Evolutionary conservation across 2,888 invertebrate species (phyloP), one percentile per base, ranked within the genome.

Genomic region (Pyralis farinalis): DNA sequence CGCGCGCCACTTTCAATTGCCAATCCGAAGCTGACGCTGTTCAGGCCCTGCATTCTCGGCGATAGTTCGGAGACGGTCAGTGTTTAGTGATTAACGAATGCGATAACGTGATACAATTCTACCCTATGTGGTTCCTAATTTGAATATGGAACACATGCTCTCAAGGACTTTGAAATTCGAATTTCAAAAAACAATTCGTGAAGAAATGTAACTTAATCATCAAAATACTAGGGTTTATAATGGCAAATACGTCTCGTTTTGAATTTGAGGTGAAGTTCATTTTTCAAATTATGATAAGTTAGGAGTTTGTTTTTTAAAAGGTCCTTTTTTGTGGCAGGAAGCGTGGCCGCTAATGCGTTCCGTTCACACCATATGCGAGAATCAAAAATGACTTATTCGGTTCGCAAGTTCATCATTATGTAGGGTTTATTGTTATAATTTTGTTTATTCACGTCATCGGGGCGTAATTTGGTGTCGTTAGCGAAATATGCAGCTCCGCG

Each of bases 321-420:
- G 53, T 49, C 46, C 50, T 51, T 66, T 61, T 63, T 59, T 58
- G 53, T 60, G 59, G 58, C 73, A 72, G 78, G 80, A 79, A 77
- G 65, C 64, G 58, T 45, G 50, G 52, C 53, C 56, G 63, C 72
- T 77, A 79, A 79, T 77, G 74, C 64, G 70, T 53, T 54, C 63
- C 64, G 70, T 76, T 79, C 75, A 71, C 81, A 71, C 81, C 82
- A 83, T 82, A 58, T 77, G 81, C 55, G 67, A 53, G 71, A 70
- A 68, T 68, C 69, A 58, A 63, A 69, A 74, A 75, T 71, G 71
- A 73, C 70, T 61, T 50, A 55, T 51, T 56, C 49, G 41, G 44
- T 51, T 49, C 44, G 45, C 49, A 43, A 46, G 45, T 54, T 58
- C 56, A 58, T 71, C 67, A 69, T 71, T 61, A 62, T 43, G 58